Conservation (phyloP, 2,797 vertebrate genomes). For the Semaprochilodus insignis region DNA sequence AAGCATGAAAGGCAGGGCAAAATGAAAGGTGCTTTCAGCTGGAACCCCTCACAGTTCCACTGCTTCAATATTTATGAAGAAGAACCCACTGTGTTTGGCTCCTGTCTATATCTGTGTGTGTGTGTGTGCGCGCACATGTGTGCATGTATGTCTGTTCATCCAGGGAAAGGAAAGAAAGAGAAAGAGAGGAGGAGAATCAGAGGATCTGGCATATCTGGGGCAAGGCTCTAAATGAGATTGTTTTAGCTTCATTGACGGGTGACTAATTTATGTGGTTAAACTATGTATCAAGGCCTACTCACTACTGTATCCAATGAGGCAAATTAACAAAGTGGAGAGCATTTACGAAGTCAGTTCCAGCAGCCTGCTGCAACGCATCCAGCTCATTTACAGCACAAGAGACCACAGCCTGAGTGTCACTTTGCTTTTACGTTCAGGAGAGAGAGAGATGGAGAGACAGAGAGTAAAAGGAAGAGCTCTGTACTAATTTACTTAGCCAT, state of each 20-base stretch:
- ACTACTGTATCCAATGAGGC: conserved; percentile 47
- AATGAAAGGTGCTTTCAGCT: conserved; percentile 81
- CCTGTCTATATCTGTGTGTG: conserved; percentile 43
- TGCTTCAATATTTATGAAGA: conserved; percentile 83
- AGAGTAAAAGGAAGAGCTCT: not conserved
- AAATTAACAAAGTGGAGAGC: conserved; percentile 23
- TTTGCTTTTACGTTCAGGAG: not conserved
- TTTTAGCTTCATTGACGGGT: conserved; percentile 75
- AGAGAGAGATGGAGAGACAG: conserved; percentile 1
- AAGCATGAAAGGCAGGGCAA: conserved; percentile 73
- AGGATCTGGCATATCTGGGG: conserved; percentile 47
- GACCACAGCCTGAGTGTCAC: not conserved
- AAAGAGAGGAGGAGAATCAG: conserved; percentile 2
- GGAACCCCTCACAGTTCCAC: conserved; percentile 77
- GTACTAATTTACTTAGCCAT: not conserved
- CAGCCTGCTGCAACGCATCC: conserved; percentile 2
- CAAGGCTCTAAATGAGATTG: conserved; percentile 55
- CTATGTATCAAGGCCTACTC: conserved; percentile 66
- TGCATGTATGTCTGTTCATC: conserved; percentile 26
- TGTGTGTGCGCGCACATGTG: conserved; percentile 38
- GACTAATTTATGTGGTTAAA: conserved; percentile 78
- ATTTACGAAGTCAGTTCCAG: conserved; percentile 20
- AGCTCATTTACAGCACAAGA: conserved; percentile 6
- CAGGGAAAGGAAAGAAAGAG: conserved; percentile 23
- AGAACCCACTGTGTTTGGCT: conserved; percentile 72